Evolutionary conservation across 2,888 invertebrate species (phyloP).

Genomic region (Monochamus alternatus): DNA sequence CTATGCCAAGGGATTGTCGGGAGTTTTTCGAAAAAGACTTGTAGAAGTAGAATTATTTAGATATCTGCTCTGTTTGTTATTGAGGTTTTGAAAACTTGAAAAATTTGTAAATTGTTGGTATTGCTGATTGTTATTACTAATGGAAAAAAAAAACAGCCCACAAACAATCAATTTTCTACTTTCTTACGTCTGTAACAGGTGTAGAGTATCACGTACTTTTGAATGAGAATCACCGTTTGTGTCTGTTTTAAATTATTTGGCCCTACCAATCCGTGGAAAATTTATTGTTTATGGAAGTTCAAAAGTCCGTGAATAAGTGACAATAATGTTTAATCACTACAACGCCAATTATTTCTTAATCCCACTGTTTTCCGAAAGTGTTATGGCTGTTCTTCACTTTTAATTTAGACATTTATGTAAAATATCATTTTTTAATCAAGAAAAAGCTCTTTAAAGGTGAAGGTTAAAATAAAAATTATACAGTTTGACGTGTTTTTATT

Average conservation of each 20-base stretch:
- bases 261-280: background rate
- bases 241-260: background rate
- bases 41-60: constrained; percentile 1
- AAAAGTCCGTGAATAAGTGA: constrained; percentile 50
- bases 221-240: too few species aligned
- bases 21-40: constrained; percentile 8
- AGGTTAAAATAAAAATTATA: constrained; percentile 53
- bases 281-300: constrained; percentile 15
- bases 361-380: constrained; percentile 35
- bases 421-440: constrained; percentile 43
- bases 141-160: background rate
- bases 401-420: constrained; percentile 35
- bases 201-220: background rate
- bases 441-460: constrained; percentile 51
- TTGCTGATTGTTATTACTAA: background rate
- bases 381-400: constrained; percentile 30
- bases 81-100: constrained; percentile 30
- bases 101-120: constrained; percentile 7
- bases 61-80: constrained; percentile 41
- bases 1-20: constrained; percentile 1
- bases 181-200: background rate
- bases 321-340: constrained; percentile 52
- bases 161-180: background rate
- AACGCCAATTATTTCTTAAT: constrained; percentile 51
- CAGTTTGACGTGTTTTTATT: constrained; percentile 21